Conservation (phyloP, 2,113 vertebrate genomes). For the Oryzias celebensis region DNA sequence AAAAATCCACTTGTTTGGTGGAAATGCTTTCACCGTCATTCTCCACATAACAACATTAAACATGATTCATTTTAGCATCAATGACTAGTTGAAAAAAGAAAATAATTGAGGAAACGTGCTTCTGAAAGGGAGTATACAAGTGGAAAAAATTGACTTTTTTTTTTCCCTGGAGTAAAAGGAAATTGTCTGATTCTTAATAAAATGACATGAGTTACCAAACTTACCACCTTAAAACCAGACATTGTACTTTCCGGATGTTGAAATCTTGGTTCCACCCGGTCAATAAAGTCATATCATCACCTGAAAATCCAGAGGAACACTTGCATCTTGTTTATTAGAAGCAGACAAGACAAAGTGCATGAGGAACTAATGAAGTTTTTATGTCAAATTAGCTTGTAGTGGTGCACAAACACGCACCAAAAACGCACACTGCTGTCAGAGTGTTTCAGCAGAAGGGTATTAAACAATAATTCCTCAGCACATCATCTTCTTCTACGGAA, state of each 20-base stretch:
- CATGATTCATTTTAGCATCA: no score
- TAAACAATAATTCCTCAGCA: conserved; percentile 27
- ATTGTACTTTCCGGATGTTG: not conserved
- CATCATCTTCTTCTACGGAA: conserved; percentile 25
- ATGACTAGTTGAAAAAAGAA: no score
- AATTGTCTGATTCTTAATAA: no score
- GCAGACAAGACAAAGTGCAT: not conserved
- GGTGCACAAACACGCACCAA: conserved; percentile 16
- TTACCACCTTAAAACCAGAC: not conserved
- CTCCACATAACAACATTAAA: no score
- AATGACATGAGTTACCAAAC: not conserved
- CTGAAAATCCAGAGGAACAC: conserved; percentile 2
- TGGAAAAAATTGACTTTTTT: no score
- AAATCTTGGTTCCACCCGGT: conserved; percentile 15
- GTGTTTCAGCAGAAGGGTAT: conserved; percentile 12
- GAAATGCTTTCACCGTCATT: no score
- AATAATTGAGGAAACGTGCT: no score
- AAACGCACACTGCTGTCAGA: conserved; percentile 9
- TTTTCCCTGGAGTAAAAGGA: no score
- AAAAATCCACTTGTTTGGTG: no score
- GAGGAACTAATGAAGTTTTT: conserved; percentile 13
- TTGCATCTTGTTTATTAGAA: conserved; percentile 10
- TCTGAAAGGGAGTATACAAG: no score
- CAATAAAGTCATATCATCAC: conserved; percentile 9
- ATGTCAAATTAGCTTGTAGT: not conserved